Evolutionary conservation across 2,797 vertebrate genomes (phyloP).

Genomic region (Peromyscus nudipes): DNA sequence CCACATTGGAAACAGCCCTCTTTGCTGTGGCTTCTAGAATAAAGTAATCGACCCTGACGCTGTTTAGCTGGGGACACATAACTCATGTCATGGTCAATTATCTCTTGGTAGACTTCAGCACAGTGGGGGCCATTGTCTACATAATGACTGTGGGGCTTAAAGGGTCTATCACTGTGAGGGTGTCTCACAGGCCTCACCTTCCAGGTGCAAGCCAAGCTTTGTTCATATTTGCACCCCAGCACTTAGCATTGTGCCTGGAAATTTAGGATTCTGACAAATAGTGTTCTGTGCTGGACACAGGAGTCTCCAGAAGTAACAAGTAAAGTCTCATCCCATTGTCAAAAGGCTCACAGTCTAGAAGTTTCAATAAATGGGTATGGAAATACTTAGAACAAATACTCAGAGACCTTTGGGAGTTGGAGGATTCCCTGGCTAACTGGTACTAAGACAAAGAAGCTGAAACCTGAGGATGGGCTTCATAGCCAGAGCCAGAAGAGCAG

Average conservation of each 20-base stretch:
- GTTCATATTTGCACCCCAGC: neutral
- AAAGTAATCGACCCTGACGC: slow-evolving; percentile 78
- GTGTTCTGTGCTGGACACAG: neutral
- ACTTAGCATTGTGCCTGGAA: neutral
- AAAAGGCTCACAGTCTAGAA: neutral
- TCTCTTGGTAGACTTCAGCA: slow-evolving; percentile 80
- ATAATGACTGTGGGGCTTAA: slow-evolving; percentile 52
- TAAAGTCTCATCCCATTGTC: neutral
- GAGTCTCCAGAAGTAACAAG: neutral
- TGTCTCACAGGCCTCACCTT: neutral
- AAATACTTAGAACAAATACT: neutral
- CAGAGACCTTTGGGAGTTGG: neutral
- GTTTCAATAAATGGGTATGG: neutral
- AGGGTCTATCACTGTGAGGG: neutral
- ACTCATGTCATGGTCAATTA: slow-evolving; percentile 83
- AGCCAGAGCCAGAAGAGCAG: neutral
- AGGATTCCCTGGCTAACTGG: neutral
- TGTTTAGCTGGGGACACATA: slow-evolving; percentile 76
- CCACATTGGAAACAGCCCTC: slow-evolving; percentile 38
- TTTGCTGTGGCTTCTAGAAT: slow-evolving; percentile 71
- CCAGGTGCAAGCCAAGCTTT: neutral
- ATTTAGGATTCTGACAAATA: neutral
- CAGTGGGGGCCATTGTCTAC: slow-evolving; percentile 78
- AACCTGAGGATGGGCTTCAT: neutral
- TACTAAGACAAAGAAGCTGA: neutral